These are phyloP conservation scores for Ennomos fuscantarius DNA, from an alignment of 2,888 invertebrate species.

Conservation along the genomic window DNA sequence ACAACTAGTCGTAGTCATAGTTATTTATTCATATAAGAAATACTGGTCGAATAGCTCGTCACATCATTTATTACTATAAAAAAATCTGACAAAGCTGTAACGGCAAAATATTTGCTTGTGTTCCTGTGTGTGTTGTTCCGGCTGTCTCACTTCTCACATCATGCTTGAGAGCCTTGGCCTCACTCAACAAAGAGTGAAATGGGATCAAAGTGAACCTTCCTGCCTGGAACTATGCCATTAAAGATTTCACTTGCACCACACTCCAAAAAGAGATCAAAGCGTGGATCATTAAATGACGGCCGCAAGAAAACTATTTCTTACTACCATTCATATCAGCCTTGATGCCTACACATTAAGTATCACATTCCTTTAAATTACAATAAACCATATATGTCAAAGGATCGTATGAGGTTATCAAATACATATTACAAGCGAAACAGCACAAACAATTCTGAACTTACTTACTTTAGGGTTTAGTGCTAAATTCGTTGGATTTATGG, in stretches of 20 bases:
- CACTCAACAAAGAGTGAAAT: too few relatives aligned
- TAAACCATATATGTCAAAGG: conserved; percentile 1
- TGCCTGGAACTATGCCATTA: too few relatives aligned
- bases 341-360: background rate
- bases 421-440: conserved; percentile 1
- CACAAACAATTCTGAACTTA: conserved; percentile 9
- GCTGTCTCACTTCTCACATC: too few relatives aligned
- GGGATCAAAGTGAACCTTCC: too few relatives aligned
- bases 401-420: background rate
- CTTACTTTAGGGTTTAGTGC: background rate
- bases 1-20: too few relatives aligned
- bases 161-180: too few relatives aligned
- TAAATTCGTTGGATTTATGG: background rate
- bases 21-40: too few relatives aligned
- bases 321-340: background rate
- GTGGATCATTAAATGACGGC: conserved; percentile 44
- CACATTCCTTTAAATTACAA: conserved; percentile 6
- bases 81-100: too few relatives aligned
- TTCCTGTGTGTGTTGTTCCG: too few relatives aligned
- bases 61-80: too few relatives aligned
- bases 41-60: too few relatives aligned
- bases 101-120: too few relatives aligned
- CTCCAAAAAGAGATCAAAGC: conserved; percentile 43
- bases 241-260: conserved; percentile 31
- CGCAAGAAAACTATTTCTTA: conserved; percentile 29